Percentiles rank a stretch among this genome's conserved stretches.
Conservation (phyloP, 2,113 vertebrate genomes). For the Macquaria ambigua region DNA sequence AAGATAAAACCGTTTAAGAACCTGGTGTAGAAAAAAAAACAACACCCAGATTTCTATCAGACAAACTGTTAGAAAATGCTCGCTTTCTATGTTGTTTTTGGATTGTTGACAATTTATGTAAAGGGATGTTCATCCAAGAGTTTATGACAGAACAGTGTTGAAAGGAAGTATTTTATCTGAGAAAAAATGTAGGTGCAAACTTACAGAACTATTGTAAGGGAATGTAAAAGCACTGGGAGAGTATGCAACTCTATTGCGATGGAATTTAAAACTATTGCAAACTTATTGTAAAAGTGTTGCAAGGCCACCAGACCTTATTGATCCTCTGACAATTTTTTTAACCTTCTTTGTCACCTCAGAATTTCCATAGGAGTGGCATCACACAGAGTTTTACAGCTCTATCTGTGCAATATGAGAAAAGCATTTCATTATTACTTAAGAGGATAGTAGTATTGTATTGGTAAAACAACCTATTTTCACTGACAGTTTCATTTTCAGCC, state of each 20-base stretch:
- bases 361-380: background rate
- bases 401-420: background rate
- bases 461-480: conserved; percentile 34
- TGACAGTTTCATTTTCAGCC: conserved; percentile 34
- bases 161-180: background rate
- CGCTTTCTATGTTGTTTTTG: background rate
- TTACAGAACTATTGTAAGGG: background rate
- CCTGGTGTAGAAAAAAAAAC: background rate
- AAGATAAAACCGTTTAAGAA: background rate
- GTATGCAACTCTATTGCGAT: background rate
- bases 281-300: background rate
- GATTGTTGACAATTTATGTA: background rate
- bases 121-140: background rate
- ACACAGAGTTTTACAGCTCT: background rate
- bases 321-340: background rate
- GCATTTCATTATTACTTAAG: conserved; percentile 16
- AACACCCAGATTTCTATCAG: background rate
- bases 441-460: background rate
- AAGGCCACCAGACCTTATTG: background rate
- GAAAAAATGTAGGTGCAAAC: background rate
- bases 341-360: background rate
- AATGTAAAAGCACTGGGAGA: background rate
- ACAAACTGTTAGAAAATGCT: background rate
- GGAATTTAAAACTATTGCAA: background rate
- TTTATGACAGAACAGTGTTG: background rate